Conservation (phyloP, 2,113 vertebrate genomes). For the Protomyctophum bolini region DNA sequence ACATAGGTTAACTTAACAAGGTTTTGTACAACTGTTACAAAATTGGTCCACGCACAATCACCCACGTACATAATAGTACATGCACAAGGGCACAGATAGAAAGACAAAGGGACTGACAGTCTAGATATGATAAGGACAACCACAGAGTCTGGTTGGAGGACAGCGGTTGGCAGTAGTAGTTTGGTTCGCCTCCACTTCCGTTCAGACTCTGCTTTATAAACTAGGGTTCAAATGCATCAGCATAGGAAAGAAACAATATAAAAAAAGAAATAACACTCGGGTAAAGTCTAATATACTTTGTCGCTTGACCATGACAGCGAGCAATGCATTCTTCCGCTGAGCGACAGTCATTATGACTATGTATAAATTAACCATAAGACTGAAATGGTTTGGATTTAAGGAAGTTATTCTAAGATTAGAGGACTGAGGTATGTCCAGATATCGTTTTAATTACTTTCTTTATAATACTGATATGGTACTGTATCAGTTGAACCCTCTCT, state of each 20-base stretch:
- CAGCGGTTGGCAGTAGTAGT: constrained; percentile 27
- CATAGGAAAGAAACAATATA: constrained; percentile 2
- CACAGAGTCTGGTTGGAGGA: constrained; percentile 6
- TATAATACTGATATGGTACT: constrained; percentile 42
- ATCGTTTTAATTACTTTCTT: constrained; percentile 8
- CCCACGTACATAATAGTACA: constrained; percentile 49
- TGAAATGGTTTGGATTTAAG: constrained; percentile 31
- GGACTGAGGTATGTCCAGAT: background rate
- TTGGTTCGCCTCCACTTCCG: constrained; percentile 34
- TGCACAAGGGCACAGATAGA: constrained; percentile 48
- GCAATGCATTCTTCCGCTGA: too few relatives aligned
- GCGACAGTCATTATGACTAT: too few relatives aligned
- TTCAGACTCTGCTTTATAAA: constrained; percentile 19
- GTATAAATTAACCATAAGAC: constrained; percentile 18
- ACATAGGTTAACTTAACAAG: constrained; percentile 76
- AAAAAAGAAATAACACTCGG: constrained; percentile 22
- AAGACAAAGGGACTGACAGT: constrained; percentile 31
- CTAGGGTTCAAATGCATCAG: background rate
- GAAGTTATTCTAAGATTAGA: background rate
- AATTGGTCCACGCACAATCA: constrained; percentile 68
- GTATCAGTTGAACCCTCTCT: constrained; percentile 9
- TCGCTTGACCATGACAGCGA: too few relatives aligned
- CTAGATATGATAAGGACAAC: constrained; percentile 35
- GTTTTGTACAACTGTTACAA: constrained; percentile 80
- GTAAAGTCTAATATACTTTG: constrained; percentile 1